These are phyloP conservation scores for Battus philenor DNA, from an alignment of 1,140 invertebrate species.

Conservation along the genomic window DNA sequence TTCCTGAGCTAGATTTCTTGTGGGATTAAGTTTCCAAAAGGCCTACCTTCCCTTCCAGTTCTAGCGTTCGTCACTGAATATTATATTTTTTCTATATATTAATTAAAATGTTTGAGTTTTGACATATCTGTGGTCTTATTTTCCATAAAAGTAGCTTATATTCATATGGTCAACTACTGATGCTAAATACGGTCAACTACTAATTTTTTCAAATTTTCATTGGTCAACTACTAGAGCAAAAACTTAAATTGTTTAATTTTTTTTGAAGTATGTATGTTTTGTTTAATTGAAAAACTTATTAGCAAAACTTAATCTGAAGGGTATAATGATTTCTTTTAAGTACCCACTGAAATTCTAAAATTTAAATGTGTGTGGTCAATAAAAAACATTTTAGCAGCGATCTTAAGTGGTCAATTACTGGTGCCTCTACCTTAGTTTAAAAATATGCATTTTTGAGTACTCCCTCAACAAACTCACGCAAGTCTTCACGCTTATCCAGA, in stretches of 20 bases:
- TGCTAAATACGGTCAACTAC: slow-evolving; percentile 17
- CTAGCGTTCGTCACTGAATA: slow-evolving; percentile 10
- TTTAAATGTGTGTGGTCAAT: no score
- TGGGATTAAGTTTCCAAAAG: slow-evolving; percentile 10
- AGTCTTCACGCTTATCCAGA: no score
- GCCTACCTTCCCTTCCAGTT: slow-evolving; percentile 1
- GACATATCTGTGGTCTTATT: slow-evolving; percentile 15
- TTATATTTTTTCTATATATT: slow-evolving; percentile 1
- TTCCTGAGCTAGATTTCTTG: slow-evolving; percentile 13
- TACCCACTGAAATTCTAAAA: not conserved
- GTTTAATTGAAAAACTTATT: slow-evolving; percentile 4
- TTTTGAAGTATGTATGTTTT: not conserved
- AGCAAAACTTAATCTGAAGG: not conserved
- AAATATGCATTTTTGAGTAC: no score
- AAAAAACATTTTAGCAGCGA: no score
- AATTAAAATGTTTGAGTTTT: not conserved
- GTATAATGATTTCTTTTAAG: not conserved
- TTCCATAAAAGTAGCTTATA: slow-evolving; percentile 14
- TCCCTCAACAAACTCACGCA: no score
- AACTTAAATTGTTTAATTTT: slow-evolving; percentile 1
- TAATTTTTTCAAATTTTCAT: slow-evolving; percentile 16
- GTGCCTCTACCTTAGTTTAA: no score
- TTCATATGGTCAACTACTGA: slow-evolving; percentile 4
- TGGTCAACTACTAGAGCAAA: slow-evolving; percentile 17
- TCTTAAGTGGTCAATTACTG: no score